phyloP scores from a whole-genome alignment of 2,888 invertebrate species.

The Chloromyia formosa region DNA sequence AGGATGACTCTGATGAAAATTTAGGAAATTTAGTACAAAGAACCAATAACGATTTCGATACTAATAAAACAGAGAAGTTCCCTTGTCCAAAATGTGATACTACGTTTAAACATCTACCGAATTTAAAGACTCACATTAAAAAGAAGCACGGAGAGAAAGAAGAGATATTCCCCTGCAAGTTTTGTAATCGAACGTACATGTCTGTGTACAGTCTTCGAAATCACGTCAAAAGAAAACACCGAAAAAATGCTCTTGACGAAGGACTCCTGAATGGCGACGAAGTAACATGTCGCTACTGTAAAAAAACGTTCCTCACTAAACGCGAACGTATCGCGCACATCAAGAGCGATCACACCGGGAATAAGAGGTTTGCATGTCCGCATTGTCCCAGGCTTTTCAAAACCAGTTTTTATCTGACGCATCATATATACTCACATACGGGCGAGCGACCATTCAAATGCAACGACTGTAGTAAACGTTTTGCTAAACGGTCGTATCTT shows the following conservation, averaged over 20 bases:
- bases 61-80: neutral
- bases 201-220: no score
- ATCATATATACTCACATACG: neutral
- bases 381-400: neutral
- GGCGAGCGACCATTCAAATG: constrained; percentile 5
- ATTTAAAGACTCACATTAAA: neutral
- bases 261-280: neutral
- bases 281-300: neutral
- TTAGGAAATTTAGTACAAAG: no score
- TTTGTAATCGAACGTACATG: no score
- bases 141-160: neutral
- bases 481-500: constrained; percentile 27
- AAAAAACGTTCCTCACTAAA: neutral
- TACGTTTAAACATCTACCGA: neutral
- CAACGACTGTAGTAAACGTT: constrained; percentile 22
- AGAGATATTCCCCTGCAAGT: no score
- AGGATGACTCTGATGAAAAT: no score
- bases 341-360: no score
- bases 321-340: no score
- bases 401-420: neutral
- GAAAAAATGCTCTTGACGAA: no score
- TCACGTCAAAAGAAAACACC: no score
- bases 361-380: no score
- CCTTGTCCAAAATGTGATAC: neutral
- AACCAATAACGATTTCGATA: neutral